Percentiles rank a stretch among this genome's conserved stretches.
Conservation (phyloP, 2,797 vertebrate species). For the Oceanodroma leucorhoa region DNA sequence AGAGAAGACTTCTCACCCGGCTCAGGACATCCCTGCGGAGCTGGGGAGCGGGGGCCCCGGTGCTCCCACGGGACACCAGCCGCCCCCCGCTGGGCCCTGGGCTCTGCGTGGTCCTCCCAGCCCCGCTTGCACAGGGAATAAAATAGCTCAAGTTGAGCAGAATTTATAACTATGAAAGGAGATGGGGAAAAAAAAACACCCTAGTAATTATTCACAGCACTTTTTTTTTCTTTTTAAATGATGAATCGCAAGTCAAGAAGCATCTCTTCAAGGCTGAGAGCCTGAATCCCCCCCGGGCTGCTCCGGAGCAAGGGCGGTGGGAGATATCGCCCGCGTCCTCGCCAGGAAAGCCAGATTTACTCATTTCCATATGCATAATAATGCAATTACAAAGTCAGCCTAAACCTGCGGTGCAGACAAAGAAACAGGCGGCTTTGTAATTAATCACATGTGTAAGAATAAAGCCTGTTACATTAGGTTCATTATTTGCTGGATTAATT, state of each 20-base stretch:
- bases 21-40: not conserved
- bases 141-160: not conserved
- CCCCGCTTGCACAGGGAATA: not conserved
- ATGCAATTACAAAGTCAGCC: not conserved
- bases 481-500: not conserved
- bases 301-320: not conserved
- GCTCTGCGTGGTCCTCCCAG: not conserved
- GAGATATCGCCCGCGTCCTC: not conserved
- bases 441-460: not conserved
- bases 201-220: not conserved
- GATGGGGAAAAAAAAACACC: accelerated
- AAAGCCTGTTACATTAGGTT: not conserved
- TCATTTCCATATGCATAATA: not conserved
- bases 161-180: not conserved
- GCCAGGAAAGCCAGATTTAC: not conserved
- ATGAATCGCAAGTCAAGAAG: not conserved
- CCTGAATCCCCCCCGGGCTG: not conserved
- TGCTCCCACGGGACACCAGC: not conserved
- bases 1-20: accelerated
- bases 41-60: not conserved
- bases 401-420: not conserved
- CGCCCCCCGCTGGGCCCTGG: accelerated
- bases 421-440: not conserved
- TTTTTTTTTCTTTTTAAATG: not conserved
- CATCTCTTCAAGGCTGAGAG: not conserved